Percentiles rank a stretch among this genome's conserved stretches.
Conservation (phyloP, 1,140 invertebrate genomes). For the Nylanderia fulva region DNA sequence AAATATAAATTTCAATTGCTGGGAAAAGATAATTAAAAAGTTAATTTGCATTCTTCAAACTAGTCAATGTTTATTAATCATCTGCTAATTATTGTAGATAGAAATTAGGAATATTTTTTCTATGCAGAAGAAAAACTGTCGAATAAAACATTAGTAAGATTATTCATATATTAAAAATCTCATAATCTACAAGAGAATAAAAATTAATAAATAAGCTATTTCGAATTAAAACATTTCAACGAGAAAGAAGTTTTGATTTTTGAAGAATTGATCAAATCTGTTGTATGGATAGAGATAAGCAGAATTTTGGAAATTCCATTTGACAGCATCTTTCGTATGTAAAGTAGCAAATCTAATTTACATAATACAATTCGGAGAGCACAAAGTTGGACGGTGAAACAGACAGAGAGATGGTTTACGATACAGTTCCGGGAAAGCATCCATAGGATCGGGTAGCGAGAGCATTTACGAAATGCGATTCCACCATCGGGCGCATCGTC, state of each 20-base stretch:
- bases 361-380: neutral
- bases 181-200: neutral
- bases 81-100: neutral
- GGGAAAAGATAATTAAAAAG: neutral
- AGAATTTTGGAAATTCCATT: conserved; percentile 16
- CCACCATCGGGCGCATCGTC: conserved; percentile 5
- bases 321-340: neutral
- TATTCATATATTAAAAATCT: neutral
- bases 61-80: neutral
- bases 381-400: neutral
- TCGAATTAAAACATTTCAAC: neutral
- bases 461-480: conserved; percentile 40
- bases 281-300: too few relatives aligned
- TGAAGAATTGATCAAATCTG: neutral
- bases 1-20: neutral
- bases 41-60: neutral
- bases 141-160: neutral
- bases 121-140: neutral
- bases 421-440: neutral
- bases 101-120: neutral
- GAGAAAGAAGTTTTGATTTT: neutral
- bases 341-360: conserved; percentile 31
- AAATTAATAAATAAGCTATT: neutral
- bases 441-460: neutral
- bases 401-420: conserved; percentile 21